phyloP scores from a whole-genome alignment of 2,797 vertebrate species.

The Salmo trutta region DNA sequence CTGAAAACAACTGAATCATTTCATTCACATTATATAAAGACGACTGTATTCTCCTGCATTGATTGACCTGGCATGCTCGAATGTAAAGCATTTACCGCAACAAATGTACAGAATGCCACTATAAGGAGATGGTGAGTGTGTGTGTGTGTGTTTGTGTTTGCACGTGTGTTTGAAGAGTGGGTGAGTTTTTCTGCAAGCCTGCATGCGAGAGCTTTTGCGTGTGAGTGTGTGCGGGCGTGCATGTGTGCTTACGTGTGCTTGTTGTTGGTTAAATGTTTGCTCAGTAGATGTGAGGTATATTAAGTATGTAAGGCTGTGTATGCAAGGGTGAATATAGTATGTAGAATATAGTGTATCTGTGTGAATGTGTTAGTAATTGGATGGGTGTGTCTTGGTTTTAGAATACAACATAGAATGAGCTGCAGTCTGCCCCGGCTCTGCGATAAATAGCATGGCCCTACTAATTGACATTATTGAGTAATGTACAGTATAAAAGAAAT shows the following conservation, averaged over 20 bases:
- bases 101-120: conserved; percentile 61
- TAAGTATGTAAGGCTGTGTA: conserved; percentile 1
- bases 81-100: conserved; percentile 70
- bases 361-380: conserved; percentile 18
- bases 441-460: conserved; percentile 61
- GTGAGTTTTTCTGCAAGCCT: conserved; percentile 46
- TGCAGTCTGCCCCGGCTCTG: conserved; percentile 55
- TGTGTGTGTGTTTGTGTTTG: conserved; percentile 14
- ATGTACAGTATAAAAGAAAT: not conserved
- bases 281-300: not conserved
- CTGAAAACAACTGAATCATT: conserved; percentile 17
- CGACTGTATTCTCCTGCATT: conserved; percentile 68
- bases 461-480: conserved; percentile 31
- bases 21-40: conserved; percentile 57
- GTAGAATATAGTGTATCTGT: conserved; percentile 23
- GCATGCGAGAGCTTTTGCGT: conserved; percentile 37
- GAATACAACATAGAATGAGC: conserved; percentile 27
- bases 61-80: conserved; percentile 79
- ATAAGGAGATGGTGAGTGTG: conserved; percentile 39
- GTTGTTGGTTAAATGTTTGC: not conserved
- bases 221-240: conserved; percentile 47
- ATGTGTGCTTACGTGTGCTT: conserved; percentile 6
- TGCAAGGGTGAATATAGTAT: not conserved
- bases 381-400: conserved; percentile 2
- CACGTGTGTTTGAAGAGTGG: conserved; percentile 26